These are phyloP conservation scores for Eulemur mongoz DNA, from an alignment of 2,797 vertebrate species.

Conservation along the genomic window DNA sequence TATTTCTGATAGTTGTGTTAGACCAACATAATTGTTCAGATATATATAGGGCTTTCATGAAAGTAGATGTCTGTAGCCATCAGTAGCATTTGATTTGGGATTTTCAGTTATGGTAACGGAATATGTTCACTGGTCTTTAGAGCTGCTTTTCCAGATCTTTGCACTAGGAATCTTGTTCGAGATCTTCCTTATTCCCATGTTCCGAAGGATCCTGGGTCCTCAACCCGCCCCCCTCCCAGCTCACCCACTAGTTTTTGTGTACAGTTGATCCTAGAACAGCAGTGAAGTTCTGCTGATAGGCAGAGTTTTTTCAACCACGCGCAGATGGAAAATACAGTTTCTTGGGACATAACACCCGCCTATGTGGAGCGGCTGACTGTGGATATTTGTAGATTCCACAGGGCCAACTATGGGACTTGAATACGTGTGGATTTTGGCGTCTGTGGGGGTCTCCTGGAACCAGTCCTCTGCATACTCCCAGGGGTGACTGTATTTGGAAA, in stretches of 20 bases:
- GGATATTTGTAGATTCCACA: neutral
- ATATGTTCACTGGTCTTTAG: neutral
- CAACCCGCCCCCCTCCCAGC: too few species aligned
- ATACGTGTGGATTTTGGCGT: neutral
- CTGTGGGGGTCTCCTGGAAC: neutral
- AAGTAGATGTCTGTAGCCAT: neutral
- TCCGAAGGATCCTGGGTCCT: neutral
- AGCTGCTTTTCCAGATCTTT: conserved; percentile 17
- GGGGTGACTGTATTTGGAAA: neutral
- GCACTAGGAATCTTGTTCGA: neutral
- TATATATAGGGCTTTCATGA: neutral
- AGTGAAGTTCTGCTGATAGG: neutral
- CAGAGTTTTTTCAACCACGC: neutral
- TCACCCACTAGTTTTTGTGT: neutral
- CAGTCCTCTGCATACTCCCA: neutral
- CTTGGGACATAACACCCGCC: neutral
- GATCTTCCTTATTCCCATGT: neutral
- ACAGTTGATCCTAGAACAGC: neutral
- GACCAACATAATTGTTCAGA: neutral
- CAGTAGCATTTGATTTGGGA: neutral
- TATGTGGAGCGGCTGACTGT: neutral
- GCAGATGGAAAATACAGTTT: neutral
- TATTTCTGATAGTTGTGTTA: neutral
- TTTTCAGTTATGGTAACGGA: neutral
- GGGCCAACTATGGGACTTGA: neutral